Conservation (phyloP, 1,140 invertebrate species). For the Dendrolimus kikuchii region DNA sequence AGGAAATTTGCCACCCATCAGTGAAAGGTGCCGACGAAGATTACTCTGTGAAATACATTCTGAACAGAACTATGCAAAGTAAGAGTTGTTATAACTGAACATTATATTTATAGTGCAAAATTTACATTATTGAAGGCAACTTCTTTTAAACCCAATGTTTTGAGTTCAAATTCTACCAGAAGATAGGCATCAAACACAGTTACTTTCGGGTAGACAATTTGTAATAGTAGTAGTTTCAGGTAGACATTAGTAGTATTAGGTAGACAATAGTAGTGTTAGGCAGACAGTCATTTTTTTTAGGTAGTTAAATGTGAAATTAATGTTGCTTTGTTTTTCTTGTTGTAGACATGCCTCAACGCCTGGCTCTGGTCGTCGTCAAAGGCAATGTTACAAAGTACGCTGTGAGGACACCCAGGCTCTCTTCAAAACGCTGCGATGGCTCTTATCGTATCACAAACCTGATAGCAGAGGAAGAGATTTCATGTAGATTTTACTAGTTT, state of each 20-base stretch:
- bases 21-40: conserved; percentile 42
- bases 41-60: conserved; percentile 51
- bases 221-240: no score
- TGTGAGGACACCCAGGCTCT: conserved; percentile 42
- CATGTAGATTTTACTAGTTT: neutral
- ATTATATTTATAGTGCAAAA: no score
- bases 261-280: no score
- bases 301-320: no score
- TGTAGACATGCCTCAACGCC: neutral
- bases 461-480: conserved; percentile 1
- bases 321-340: no score
- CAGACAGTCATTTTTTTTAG: no score
- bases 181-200: no score
- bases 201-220: no score
- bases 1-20: conserved; percentile 26
- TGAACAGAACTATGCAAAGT: conserved; percentile 31
- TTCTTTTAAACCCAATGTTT: no score
- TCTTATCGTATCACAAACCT: conserved; percentile 27
- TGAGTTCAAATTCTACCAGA: no score
- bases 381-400: conserved; percentile 45
- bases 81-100: conserved; percentile 4
- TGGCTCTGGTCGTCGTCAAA: neutral
- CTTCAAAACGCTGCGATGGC: conserved; percentile 31
- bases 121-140: no score
- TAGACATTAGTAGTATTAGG: no score